A percentile compares a stretch with the other conserved stretches of the same genome.
These are phyloP conservation scores for Pituophis catenifer DNA, from an alignment of 2,113 vertebrate species.

Conservation along the genomic window DNA sequence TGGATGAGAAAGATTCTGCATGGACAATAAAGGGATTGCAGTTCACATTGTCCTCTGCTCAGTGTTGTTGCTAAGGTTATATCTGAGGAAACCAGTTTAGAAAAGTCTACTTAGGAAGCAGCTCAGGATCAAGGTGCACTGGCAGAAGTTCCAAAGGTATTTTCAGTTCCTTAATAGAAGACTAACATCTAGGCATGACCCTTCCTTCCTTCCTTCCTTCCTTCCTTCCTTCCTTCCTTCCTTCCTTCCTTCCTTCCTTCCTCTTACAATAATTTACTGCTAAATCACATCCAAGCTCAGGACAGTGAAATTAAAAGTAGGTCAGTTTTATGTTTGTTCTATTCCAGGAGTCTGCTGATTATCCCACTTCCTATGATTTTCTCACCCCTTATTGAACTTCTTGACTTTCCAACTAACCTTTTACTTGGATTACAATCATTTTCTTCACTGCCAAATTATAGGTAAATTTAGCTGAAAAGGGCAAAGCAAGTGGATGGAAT, in stretches of 20 bases:
- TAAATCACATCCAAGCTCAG: slow-evolving; percentile 63
- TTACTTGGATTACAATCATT: neutral
- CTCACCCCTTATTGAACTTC: neutral
- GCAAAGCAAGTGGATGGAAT: neutral
- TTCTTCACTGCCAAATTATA: neutral
- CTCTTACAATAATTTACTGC: slow-evolving; percentile 45
- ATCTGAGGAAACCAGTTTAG: neutral
- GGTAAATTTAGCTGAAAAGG: neutral
- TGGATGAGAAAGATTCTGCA: neutral
- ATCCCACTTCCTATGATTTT: neutral
- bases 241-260: neutral
- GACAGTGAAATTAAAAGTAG: slow-evolving; percentile 61
- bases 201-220: no score
- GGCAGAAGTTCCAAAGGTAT: accelerated
- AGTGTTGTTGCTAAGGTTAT: neutral
- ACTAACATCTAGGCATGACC: slow-evolving; percentile 8
- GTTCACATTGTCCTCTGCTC: neutral
- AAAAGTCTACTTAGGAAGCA: neutral
- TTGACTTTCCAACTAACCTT: neutral
- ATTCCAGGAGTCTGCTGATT: neutral
- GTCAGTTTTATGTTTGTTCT: slow-evolving; percentile 27
- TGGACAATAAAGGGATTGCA: neutral
- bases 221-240: no score
- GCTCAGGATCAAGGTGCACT: neutral
- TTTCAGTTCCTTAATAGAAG: neutral